A percentile compares a stretch with the other conserved stretches of the same genome.
Evolutionary conservation across 2,888 invertebrate species (phyloP).

Genomic region (Diadegma fenestrale): DNA sequence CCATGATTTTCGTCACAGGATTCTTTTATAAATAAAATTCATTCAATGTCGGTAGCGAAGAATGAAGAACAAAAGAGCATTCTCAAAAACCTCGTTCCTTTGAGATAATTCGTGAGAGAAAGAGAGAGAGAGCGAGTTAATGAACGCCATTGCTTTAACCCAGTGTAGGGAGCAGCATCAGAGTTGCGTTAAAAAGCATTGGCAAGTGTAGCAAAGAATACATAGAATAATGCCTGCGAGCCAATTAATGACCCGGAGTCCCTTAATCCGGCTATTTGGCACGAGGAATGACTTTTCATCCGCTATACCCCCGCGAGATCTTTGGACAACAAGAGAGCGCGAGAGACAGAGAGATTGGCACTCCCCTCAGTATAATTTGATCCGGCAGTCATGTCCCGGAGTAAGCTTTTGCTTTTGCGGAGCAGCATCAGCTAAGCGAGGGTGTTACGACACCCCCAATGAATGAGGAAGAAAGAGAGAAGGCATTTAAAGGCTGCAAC

Average conservation of each 20-base stretch:
- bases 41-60: background rate
- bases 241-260: constrained; percentile 80
- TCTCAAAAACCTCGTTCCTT: background rate
- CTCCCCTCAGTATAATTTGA: constrained; percentile 80
- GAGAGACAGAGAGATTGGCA: constrained; percentile 34
- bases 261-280: constrained; percentile 83
- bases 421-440: constrained; percentile 73
- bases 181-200: constrained; percentile 27
- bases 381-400: constrained; percentile 72
- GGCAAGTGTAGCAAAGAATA: constrained; percentile 43
- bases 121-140: background rate
- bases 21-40: background rate
- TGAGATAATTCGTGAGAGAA: background rate
- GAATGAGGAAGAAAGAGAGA: constrained; percentile 70
- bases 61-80: background rate
- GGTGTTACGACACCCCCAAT: constrained; percentile 78
- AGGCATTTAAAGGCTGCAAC: constrained; percentile 75
- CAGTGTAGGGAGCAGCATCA: background rate
- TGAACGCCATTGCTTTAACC: constrained; percentile 15
- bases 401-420: constrained; percentile 65
- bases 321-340: constrained; percentile 41
- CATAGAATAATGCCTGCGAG: constrained; percentile 69
- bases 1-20: background rate
- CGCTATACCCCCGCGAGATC: constrained; percentile 30
- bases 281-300: constrained; percentile 83